Conservation (phyloP, 2,797 vertebrate genomes). For the Lophotriccus pileatus region DNA sequence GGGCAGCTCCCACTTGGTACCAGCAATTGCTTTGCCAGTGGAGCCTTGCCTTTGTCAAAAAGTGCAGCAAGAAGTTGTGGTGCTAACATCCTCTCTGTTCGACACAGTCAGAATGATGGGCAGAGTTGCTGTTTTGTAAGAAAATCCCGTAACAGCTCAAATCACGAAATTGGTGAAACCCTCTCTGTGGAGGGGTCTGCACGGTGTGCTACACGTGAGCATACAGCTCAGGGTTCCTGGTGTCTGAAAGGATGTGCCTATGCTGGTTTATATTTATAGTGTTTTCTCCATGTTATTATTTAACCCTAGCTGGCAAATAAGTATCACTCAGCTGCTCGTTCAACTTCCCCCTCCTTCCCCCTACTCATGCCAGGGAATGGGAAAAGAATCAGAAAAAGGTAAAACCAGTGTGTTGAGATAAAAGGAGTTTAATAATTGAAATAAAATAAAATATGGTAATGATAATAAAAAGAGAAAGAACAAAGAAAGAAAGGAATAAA, state of each 20-base stretch:
- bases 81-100: neutral
- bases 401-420: neutral
- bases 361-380: neutral
- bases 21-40: rapidly evolving
- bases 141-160: neutral
- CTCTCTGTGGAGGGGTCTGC: neutral
- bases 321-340: neutral
- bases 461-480: neutral
- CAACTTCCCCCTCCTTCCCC: neutral
- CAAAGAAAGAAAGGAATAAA: neutral
- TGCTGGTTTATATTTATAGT: neutral
- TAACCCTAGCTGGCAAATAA: neutral
- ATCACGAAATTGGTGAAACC: neutral
- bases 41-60: neutral
- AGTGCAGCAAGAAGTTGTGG: neutral
- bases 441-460: neutral
- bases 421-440: neutral
- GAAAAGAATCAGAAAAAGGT: neutral
- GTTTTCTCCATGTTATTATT: neutral
- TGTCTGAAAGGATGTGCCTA: neutral
- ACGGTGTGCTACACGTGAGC: rapidly evolving
- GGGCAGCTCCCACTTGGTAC: neutral
- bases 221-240: neutral
- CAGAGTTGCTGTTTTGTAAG: neutral
- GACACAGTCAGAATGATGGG: neutral